Evolutionary conservation across 2,888 invertebrate genomes (phyloP).

Genomic region (Andrena praecox): DNA sequence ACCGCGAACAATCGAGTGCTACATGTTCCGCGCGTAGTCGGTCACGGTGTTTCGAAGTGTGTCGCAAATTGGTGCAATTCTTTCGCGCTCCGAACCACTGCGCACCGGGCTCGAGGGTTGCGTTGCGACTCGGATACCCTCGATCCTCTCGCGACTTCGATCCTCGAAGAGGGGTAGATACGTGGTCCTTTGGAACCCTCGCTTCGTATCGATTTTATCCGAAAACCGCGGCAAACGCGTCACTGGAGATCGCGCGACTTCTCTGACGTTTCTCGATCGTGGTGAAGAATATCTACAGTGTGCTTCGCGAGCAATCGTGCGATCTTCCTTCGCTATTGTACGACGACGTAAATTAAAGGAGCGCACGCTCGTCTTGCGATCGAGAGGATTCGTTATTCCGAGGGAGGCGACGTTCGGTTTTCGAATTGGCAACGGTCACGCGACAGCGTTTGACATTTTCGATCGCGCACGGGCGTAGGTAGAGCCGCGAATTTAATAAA

Average conservation of each 20-base stretch:
- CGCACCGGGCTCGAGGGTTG: neutral
- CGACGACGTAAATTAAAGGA: neutral
- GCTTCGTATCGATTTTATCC: conserved; percentile 21
- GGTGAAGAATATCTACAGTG: too few relatives aligned
- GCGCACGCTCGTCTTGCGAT: neutral
- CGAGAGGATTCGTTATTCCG: neutral
- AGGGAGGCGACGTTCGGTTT: neutral
- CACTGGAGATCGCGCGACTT: neutral
- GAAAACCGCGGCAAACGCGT: neutral
- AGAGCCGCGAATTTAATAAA: neutral
- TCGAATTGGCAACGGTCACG: neutral
- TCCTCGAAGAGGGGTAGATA: neutral
- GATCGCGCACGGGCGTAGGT: neutral
- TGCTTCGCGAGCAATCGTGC: too few relatives aligned
- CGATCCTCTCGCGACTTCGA: conserved; percentile 2
- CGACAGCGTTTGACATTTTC: neutral
- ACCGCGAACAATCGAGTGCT: neutral
- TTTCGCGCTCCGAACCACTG: neutral
- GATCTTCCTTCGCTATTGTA: too few relatives aligned
- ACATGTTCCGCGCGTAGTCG: neutral
- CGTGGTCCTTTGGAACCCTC: neutral
- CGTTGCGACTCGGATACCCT: neutral
- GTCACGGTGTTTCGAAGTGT: neutral
- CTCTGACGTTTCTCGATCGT: neutral
- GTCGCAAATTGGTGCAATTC: conserved; percentile 42